These are phyloP conservation scores for Diplazon laetatorius DNA, from an alignment of 2,888 invertebrate species.

Conservation along the genomic window DNA sequence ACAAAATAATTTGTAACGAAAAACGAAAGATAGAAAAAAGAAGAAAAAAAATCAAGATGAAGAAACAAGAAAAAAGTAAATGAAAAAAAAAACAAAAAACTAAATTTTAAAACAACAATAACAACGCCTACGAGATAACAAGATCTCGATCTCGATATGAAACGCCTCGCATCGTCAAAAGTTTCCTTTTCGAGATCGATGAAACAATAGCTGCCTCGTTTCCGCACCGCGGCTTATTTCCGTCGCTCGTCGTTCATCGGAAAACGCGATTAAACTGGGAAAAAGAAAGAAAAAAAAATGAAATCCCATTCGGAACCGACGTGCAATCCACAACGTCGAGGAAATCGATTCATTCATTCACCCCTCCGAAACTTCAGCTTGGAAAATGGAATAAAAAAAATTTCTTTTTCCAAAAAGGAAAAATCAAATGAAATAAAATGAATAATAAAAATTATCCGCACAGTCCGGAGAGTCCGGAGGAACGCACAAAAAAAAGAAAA, in stretches of 20 bases:
- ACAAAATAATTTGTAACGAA: background rate
- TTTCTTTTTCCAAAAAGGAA: constrained; percentile 15
- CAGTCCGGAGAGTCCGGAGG: constrained; percentile 46
- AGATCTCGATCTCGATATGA: constrained; percentile 13
- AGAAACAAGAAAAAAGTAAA: constrained; percentile 1
- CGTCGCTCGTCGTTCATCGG: constrained; percentile 43
- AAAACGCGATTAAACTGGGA: constrained; percentile 11
- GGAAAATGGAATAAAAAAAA: constrained; percentile 20
- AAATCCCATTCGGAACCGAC: constrained; percentile 7
- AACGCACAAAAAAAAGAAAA: constrained; percentile 63
- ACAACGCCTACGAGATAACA: constrained; percentile 32
- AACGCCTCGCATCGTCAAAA: background rate
- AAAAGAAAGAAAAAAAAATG: constrained; percentile 25
- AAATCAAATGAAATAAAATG: constrained; percentile 2
- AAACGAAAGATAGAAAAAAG: no score
- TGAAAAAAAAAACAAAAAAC: background rate
- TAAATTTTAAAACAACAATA: background rate
- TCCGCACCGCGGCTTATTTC: constrained; percentile 50
- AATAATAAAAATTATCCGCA: constrained; percentile 38
- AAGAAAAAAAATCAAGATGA: background rate
- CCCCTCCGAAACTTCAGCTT: constrained; percentile 15
- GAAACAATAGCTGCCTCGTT: constrained; percentile 34
- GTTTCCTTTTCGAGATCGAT: constrained; percentile 12
- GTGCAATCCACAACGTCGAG: background rate
- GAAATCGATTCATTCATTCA: constrained; percentile 5